Base-by-base conservation (phyloP, 2,113 vertebrate species). In the Dendropsophus ebraccatus region DNA sequence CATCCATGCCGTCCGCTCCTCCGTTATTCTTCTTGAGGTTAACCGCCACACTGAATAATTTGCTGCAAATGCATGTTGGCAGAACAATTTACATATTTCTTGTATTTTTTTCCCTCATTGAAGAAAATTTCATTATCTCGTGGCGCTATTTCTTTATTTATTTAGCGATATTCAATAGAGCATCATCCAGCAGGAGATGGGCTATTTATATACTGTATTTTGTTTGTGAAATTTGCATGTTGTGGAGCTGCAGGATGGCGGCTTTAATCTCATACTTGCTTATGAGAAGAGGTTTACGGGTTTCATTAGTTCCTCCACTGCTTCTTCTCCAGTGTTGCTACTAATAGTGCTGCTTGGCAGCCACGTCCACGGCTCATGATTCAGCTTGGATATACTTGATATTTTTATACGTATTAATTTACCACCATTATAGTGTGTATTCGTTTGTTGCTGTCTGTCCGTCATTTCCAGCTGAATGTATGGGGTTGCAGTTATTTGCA, bases 201-300 rank as follows among this genome's bases (percentile, higher is more conserved):
- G 47, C 84, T 85, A 79, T 85, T 85, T 85, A 70, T 70, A 85
- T 54, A 70, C 75, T 60, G 14, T 14, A 81, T 79, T 52, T 79
- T 69, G 12, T 54, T 54, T 81, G 52, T 56, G 49, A 70, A 81
- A 47, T 81, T 73, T 86, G 60, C 65, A 86, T 86, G 50, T 81
- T 58, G 41, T 25, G 69, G 62, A 81, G 41, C 62, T 47, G 52
- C 45, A 37, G 60, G 30, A 85, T 41, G 72, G 49, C 69, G 49
- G 60, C 62, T 67, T 78, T 85, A 69, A 79, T 85, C 75, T 79
- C 69, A 69, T 54, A 79, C 75, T 85, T 79, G 60, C 45, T 78
- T 54, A 45, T 49, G 23, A 65, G 74, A 56, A 79, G 84, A 85
- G 49, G 69, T 62, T 69, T 79, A 79, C 41, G 60, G 52, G 52